A percentile compares a stretch with the other conserved stretches of the same genome.
Evolutionary conservation across 2,888 invertebrate genomes (phyloP).

Genomic region (Pseudococcus longispinus): DNA sequence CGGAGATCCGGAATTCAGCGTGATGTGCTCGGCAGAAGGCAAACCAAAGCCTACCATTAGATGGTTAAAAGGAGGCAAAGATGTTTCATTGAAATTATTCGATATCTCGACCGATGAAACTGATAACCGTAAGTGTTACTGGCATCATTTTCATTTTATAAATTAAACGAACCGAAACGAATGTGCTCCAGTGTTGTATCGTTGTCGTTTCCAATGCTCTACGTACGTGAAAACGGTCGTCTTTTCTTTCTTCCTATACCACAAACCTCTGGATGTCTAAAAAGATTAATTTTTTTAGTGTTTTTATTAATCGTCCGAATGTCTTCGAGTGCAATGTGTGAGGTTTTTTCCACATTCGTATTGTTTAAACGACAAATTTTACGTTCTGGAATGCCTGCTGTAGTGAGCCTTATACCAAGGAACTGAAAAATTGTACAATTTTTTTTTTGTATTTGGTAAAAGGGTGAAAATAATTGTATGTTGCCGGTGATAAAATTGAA

Average conservation of each 20-base stretch:
- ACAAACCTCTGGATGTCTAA: not conserved
- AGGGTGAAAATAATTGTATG: not conserved
- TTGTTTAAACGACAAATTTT: not conserved
- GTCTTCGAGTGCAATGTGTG: not conserved
- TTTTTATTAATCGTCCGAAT: not conserved
- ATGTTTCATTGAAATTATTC: slow-evolving; percentile 80
- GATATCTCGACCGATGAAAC: slow-evolving; percentile 81
- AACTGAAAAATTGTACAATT: not conserved
- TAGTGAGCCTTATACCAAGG: not conserved
- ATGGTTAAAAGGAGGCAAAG: slow-evolving; percentile 86
- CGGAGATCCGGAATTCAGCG: slow-evolving; percentile 79
- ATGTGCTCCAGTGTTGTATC: not conserved
- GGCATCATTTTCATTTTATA: slow-evolving; percentile 30
- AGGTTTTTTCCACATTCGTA: too few relatives aligned
- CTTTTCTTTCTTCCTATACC: not conserved
- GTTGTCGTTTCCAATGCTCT: not conserved
- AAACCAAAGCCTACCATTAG: slow-evolving; percentile 84
- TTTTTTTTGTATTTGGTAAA: not conserved
- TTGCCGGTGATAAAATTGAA: not conserved
- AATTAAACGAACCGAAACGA: slow-evolving; percentile 45
- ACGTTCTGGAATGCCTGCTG: not conserved
- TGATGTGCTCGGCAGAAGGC: slow-evolving; percentile 85
- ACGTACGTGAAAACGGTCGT: slow-evolving; percentile 30
- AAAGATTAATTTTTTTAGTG: slow-evolving; percentile 27
- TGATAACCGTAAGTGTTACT: slow-evolving; percentile 66